Conservation (phyloP, 2,888 invertebrate species). For the Caenorhabditis sulstoni region DNA sequence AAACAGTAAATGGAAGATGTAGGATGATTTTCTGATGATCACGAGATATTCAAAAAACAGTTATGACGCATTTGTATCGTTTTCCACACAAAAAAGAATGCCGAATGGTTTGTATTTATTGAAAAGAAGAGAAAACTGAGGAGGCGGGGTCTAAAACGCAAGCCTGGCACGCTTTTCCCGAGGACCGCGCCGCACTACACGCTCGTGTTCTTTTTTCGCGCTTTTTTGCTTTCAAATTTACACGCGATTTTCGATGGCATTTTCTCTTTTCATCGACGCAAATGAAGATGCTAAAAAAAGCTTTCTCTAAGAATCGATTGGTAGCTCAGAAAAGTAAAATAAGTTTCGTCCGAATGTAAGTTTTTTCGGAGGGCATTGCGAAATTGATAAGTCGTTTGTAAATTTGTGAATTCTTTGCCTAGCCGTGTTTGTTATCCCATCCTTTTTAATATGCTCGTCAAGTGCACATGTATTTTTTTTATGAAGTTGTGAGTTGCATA, state of each 20-base stretch:
- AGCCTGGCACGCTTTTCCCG: conserved; percentile 27
- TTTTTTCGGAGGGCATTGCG: neutral
- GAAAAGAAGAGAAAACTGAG: conserved; percentile 31
- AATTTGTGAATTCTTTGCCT: too few relatives aligned
- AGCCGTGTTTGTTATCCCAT: too few relatives aligned
- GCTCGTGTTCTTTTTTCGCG: conserved; percentile 22
- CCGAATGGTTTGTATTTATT: neutral
- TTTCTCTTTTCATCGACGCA: neutral
- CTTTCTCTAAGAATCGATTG: conserved; percentile 20
- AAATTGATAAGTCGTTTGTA: too few relatives aligned
- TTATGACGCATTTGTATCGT: conserved; percentile 2
- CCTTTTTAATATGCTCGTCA: too few relatives aligned
- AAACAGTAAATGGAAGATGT: neutral
- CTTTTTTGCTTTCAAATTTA: conserved; percentile 31
- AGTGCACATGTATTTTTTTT: too few relatives aligned
- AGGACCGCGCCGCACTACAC: conserved; percentile 25
- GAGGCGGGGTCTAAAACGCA: conserved; percentile 39
- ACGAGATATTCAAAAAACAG: neutral
- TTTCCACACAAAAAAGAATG: neutral
- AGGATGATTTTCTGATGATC: neutral
- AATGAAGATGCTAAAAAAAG: conserved; percentile 31
- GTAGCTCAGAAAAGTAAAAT: conserved; percentile 10
- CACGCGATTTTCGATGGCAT: neutral
- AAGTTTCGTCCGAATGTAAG: conserved; percentile 29
- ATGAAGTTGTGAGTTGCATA: too few relatives aligned